phyloP scores from a whole-genome alignment of 2,113 vertebrate genomes.

The Hypanus sabinus region DNA sequence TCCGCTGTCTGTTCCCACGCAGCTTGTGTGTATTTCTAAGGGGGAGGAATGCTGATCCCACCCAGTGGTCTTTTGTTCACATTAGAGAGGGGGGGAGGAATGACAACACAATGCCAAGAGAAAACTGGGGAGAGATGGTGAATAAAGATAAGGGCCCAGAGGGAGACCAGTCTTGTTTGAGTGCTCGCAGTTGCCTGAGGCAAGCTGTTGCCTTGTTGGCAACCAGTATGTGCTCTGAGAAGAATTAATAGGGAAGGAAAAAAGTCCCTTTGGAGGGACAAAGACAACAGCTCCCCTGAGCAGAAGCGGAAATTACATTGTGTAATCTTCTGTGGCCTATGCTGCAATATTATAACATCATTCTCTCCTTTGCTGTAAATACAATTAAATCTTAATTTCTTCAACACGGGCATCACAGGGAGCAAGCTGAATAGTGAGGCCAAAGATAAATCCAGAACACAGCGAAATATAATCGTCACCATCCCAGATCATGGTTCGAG shows the following conservation, averaged over 20 bases:
- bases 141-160: neutral
- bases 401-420: neutral
- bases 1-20: neutral
- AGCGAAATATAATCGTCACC: too few relatives aligned
- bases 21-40: too few relatives aligned
- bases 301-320: neutral
- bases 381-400: neutral
- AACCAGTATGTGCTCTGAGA: neutral
- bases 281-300: neutral
- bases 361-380: neutral
- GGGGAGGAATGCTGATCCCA: too few relatives aligned
- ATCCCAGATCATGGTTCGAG: neutral
- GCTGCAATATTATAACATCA: neutral
- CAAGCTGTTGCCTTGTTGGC: neutral
- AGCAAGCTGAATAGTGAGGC: neutral
- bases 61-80: too few relatives aligned
- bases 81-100: neutral
- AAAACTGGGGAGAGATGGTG: neutral
- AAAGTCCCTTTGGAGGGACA: neutral
- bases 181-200: neutral
- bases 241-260: neutral
- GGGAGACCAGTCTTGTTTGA: neutral
- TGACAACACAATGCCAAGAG: neutral
- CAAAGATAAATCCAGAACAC: neutral
- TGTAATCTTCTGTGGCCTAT: neutral